Evolutionary conservation across 1,140 invertebrate genomes (phyloP), one percentile per base, ranked within the genome.

Genomic region (Drosophila saltans): DNA sequence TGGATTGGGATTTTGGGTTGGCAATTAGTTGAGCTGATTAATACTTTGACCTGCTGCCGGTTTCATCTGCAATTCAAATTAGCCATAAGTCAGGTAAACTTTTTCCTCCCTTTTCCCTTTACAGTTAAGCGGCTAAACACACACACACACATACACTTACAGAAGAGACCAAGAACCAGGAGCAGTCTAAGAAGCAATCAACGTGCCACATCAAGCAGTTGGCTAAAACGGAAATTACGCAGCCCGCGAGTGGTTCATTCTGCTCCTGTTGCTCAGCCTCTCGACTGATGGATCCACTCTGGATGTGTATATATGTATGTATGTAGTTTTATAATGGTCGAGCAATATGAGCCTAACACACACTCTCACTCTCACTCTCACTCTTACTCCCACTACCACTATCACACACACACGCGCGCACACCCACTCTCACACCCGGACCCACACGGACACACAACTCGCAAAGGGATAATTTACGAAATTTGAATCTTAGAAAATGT

Each of bases 401-500:
- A 16, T n/a, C 24, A 0, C 10, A 10, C 26, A 10, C 36, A 36
- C 33, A 36, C 33, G 6, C 33, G 6, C 33, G 6, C 33, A 36
- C 3, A 36, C 9, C 28, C 21, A 21, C 43, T 55, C 9, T 43
- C 40, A 56, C 45, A 39, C 36, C 64, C 56, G 58, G 36, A 62
- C 72, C 52, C 70, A 78, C 71, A 70, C 69, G 52, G 66, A 48
- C 58, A n/a, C 60, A 63, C 68, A 80, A 80, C 72, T 75, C 85
- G 75, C 84, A 89, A 89, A 89, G 84, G 84, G 84, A 89, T 89
- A 89, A 89, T 89, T 89, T 89, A 89, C 84, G 81, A 89, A 89
- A 89, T 89, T 89, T 89, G 84, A 89, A 89, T 89, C 84, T 89
- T 89, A 90, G 84, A 89, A 89, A 89, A 84, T 89, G 84, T 89